Base-by-base conservation (phyloP, 2,797 vertebrate species). In the Lerista edwardsae region DNA sequence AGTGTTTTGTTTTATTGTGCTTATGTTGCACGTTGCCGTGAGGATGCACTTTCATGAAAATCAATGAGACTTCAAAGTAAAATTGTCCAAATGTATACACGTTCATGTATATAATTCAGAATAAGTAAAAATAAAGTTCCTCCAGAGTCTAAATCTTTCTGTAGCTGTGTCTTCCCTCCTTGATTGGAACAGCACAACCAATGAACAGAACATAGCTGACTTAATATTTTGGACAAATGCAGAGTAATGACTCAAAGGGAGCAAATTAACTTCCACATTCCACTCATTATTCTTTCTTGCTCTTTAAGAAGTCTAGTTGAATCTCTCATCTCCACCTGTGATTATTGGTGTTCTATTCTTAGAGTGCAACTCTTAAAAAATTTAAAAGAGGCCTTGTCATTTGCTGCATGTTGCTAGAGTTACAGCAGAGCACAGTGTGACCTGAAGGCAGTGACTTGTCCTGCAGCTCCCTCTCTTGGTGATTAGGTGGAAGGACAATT, bases 401-500 rank as follows among this genome's bases (percentile, higher is more conserved):
- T 41, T 72, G 59, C 69, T 57, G 3, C 34, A 27, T 44, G 1
- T 51, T 72, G 1, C 51, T n/a, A 10, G 6, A 62, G 25, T 47
- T 25, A 17, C 44, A 9, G 61, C 55, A 17, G 9, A 3, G 2
- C 6, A 2, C 6, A 15, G 0, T 7, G 19, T 34, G 44, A 31
- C 19, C 17, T 62, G 15, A 83, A 62, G 51, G 12, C 85, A 79
- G 83, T 91, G n/a, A 0, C 21, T 80, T 88, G 47, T 90, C 65
- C 0, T 93, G 27, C 92, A 87, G 90, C 88, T 91, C 96, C 94
- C 93, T 93, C 95, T 91, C 67, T 89, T 89, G 91, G 90, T 59
- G 11, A 1, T 0, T 62, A 0, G 25, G 78, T 2, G 36, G 11
- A 12, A 64, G 0, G 7, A 31, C 0, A 55, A 25, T 64, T 14